These are phyloP conservation scores for Dinothrombium tinctorium DNA, from an alignment of 1,140 invertebrate species.

Conservation along the genomic window DNA sequence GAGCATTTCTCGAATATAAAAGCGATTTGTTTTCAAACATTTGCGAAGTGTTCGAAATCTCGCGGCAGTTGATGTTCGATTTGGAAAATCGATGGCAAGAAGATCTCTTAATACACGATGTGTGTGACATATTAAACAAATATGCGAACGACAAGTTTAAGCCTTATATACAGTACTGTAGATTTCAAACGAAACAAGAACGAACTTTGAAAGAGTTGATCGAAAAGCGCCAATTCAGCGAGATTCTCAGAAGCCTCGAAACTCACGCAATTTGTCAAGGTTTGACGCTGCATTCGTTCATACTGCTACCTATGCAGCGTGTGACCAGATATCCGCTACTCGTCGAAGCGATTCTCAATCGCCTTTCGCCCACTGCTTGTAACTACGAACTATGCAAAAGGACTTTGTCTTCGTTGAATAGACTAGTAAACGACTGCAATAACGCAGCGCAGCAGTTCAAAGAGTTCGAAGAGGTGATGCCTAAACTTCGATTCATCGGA, in stretches of 20 bases:
- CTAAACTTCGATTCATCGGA: slow-evolving; percentile 1
- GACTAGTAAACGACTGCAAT: slow-evolving; percentile 24
- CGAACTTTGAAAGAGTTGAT: slow-evolving; percentile 48
- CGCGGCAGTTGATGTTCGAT: slow-evolving; percentile 43
- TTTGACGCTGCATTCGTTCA: slow-evolving; percentile 67
- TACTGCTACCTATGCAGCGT: slow-evolving; percentile 91
- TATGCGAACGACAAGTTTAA: slow-evolving; percentile 56
- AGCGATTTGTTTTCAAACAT: slow-evolving; percentile 59
- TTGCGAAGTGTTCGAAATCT: slow-evolving; percentile 27
- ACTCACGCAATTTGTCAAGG: slow-evolving; percentile 55
- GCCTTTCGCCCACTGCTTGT: slow-evolving; percentile 30
- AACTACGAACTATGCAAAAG: slow-evolving; percentile 50
- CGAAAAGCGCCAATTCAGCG: slow-evolving; percentile 36
- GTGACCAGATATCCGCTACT: slow-evolving; percentile 78
- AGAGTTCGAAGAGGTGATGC: slow-evolving; percentile 2
- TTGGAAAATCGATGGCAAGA: slow-evolving; percentile 73
- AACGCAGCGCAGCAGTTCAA: slow-evolving; percentile 1
- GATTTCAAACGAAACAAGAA: slow-evolving; percentile 70
- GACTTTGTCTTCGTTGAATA: slow-evolving; percentile 49
- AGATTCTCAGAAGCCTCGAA: slow-evolving; percentile 46
- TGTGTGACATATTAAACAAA: slow-evolving; percentile 55
- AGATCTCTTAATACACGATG: slow-evolving; percentile 47
- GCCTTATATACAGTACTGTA: slow-evolving; percentile 73
- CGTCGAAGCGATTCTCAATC: slow-evolving; percentile 63
- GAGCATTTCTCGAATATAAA: slow-evolving; percentile 33